phyloP scores from a whole-genome alignment of 2,888 invertebrate genomes.

The Eupithecia pulchellata region DNA sequence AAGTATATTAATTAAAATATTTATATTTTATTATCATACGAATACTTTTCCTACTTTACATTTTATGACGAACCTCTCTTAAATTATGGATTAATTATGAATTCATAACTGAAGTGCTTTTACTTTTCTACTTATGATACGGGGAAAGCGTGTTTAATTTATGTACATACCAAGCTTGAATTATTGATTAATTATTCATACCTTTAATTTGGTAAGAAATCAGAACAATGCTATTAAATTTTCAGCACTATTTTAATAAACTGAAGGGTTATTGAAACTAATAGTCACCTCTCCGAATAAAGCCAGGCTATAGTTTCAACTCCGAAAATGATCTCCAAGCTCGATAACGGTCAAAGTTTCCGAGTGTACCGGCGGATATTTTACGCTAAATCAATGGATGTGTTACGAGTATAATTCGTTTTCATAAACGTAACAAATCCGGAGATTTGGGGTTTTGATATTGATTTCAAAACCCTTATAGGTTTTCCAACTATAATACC shows the following conservation, averaged over 20 bases:
- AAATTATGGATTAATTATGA: too few relatives aligned
- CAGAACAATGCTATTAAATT: not conserved
- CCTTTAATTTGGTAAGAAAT: not conserved
- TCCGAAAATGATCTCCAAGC: constrained; percentile 41
- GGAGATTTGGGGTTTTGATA: too few relatives aligned
- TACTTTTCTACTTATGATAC: not conserved
- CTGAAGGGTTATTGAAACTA: not conserved
- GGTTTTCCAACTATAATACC: too few relatives aligned
- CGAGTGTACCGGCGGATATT: constrained; percentile 10
- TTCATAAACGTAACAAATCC: too few relatives aligned
- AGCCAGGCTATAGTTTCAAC: constrained; percentile 11
- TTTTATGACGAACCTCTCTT: too few relatives aligned
- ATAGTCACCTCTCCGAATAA: not conserved
- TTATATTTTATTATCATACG: too few relatives aligned
- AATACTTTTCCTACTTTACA: too few relatives aligned
- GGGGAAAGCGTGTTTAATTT: not conserved
- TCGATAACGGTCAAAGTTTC: constrained; percentile 48
- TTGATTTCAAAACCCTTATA: too few relatives aligned
- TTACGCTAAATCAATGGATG: not conserved
- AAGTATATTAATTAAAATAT: too few relatives aligned
- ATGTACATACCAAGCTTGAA: not conserved
- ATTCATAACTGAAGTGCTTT: too few relatives aligned
- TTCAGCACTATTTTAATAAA: not conserved
- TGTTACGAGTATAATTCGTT: not conserved
- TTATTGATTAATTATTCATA: not conserved